Base-by-base conservation (phyloP, 2,888 invertebrate genomes). In the Acleris holmiana region DNA sequence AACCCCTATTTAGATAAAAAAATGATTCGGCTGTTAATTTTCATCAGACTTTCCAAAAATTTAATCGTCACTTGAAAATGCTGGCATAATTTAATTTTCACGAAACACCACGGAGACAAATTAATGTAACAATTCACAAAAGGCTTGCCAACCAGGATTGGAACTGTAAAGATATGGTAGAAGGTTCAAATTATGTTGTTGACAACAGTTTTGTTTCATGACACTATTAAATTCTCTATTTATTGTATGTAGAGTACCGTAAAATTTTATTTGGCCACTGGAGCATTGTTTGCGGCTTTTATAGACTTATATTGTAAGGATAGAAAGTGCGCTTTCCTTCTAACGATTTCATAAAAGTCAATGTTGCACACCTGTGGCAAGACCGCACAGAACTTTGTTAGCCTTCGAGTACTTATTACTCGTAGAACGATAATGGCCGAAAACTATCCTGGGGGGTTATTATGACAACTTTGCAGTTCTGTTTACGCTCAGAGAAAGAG, bases 191-290 rank as follows among this genome's bases (percentile, higher is more conserved):
- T 19, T 55, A 8, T 21, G 17, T 41, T 35, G 35, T 53, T 47
- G 21, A 21, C 7, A 18, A 8, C 10, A 13, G 35, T 35, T 17
- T 23, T 46, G 18, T 41, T 15, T 35, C 35, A 53, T 40, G 47
- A 41, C 53, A 44, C 48, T 35, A 53, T 53, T 58, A 19, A 53
- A 48, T 58, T 41, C n/a, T 18, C 48, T 56, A 35, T 51, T 44
- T 44, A 46, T 53, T 64, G 51, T 54, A 55, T 53, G 48, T 41
- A 54, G 48, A 59, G n/a, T n/a, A 46, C 41, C 48, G 15, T 63
- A 51, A 44, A 63, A 63, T 47, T 51, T 25, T 58, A 58, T 58
- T 57, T 51, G 23, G 17, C 19, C 18, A 23, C 50, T 57, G 50
- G 51, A 18, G 40, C 4, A 25, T 54, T 59, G 48, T 53, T 58